Percentiles rank a stretch among this genome's conserved stretches.
Conservation (phyloP, 2,113 vertebrate species). For the Jaculus jaculus region DNA sequence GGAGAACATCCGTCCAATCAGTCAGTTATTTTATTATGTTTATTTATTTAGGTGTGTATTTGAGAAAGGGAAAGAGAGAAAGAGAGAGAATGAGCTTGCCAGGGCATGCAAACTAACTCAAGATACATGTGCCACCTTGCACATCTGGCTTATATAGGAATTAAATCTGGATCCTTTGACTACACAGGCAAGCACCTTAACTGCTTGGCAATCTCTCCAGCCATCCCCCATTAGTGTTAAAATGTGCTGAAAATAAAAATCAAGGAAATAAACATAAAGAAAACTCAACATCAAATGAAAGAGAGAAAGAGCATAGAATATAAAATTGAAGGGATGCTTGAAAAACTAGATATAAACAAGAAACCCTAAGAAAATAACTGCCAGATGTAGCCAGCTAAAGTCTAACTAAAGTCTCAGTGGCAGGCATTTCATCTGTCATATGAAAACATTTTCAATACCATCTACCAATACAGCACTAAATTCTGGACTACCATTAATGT, state of each 20-base stretch:
- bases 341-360: conserved; percentile 69
- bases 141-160: too few relatives aligned
- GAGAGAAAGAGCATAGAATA: conserved; percentile 6
- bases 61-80: too few relatives aligned
- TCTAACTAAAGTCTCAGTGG: conserved; percentile 78
- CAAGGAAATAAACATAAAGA: background rate
- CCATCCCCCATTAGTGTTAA: background rate
- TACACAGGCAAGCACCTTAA: too few relatives aligned
- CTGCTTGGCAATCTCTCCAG: too few relatives aligned
- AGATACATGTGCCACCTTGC: too few relatives aligned
- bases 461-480: conserved; percentile 81
- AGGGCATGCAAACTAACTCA: too few relatives aligned
- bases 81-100: too few relatives aligned
- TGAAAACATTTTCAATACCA: conserved; percentile 84
- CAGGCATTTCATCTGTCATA: conserved; percentile 84
- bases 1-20: background rate
- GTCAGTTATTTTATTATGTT: too few relatives aligned
- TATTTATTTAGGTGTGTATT: too few relatives aligned
- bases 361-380: background rate
- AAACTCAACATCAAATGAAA: conserved; percentile 41
- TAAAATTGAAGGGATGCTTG: conserved; percentile 59
- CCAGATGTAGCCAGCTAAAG: conserved; percentile 74
- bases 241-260: background rate
- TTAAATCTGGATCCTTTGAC: too few relatives aligned
- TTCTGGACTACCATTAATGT: conserved; percentile 84